Percentiles rank a stretch among this genome's conserved stretches.
phyloP scores from a whole-genome alignment of 2,113 vertebrate genomes.

The Entelurus aequoreus region DNA sequence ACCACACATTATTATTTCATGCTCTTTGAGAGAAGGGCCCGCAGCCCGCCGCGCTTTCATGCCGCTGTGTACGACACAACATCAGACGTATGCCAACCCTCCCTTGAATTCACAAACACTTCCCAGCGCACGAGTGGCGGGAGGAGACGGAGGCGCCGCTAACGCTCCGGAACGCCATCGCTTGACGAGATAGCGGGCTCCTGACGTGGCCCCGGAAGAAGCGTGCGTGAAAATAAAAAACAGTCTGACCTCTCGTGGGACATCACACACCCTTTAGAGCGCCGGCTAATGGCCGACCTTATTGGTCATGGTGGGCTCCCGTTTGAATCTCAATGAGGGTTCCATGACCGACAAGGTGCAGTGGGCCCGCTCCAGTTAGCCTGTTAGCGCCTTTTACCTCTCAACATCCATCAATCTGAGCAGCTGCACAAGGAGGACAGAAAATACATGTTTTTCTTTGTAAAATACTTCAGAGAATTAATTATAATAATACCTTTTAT shows the following conservation, averaged over 20 bases:
- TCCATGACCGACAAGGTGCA: constrained; percentile 69
- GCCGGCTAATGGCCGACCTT: constrained; percentile 66
- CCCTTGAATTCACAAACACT: constrained; percentile 78
- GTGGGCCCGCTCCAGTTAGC: constrained; percentile 57
- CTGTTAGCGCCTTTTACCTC: constrained; percentile 53
- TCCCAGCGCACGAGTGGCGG: constrained; percentile 74
- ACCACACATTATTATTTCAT: constrained; percentile 80
- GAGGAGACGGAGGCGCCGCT: constrained; percentile 56
- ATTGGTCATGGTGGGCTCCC: constrained; percentile 67
- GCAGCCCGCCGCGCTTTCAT: constrained; percentile 68
- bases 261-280: constrained; percentile 63
- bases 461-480: too few relatives aligned
- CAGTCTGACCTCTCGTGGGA: constrained; percentile 58
- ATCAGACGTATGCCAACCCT: constrained; percentile 57
- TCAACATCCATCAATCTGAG: constrained; percentile 54
- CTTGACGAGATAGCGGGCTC: constrained; percentile 64
- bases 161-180: constrained; percentile 67
- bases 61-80: constrained; percentile 75
- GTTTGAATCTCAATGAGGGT: constrained; percentile 69
- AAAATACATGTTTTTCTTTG: constrained; percentile 19
- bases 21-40: constrained; percentile 75
- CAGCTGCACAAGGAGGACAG: constrained; percentile 34
- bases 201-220: constrained; percentile 52
- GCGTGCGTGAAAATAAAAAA: constrained; percentile 17
- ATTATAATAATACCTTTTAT: too few relatives aligned